Base-by-base conservation (phyloP, 1,140 invertebrate species). In the Sinella curviseta region DNA sequence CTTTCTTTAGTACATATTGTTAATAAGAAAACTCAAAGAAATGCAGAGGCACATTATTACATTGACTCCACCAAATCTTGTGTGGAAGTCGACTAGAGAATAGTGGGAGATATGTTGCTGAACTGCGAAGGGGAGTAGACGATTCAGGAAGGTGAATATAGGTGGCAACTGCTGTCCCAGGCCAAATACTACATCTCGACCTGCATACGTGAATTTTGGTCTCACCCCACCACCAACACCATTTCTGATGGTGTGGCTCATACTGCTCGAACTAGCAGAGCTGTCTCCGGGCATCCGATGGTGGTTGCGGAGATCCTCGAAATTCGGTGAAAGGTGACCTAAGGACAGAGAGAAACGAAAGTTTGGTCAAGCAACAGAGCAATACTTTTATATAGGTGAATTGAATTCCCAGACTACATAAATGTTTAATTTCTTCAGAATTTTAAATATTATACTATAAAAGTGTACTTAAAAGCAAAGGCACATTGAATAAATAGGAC, bases 1-100 rank as follows among this genome's bases (percentile, higher is more conserved):
- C 28, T 26, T 26, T 67, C 12, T 31, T 78, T 82, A 82, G 77
- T 82, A 76, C 57, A 82, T 76, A 80, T 80, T 78, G 8, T 80
- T 78, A 79, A 82, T 78, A 73, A 79, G 77, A 79, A 78, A 77
- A 12, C 4, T 17, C 60, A 78, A 55, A 70, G 77, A 76, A 78
- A 80, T 60, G 55, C 74, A 77, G 74, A 82, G 78, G 81, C 80
- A 81, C 80, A 80, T 82, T 28, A 60, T 8, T n/a, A 80, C 75
- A 76, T 78, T 80, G 73, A 82, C 54, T 79, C 81, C 81, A 55
- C 24, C 4, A 20, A 48, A 20, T 26, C 8, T 65, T 4, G 3
- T 33, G 31, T 33, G 65, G 65, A 70, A 33, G 24, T n/a, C 26
- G n/a, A 33, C 31, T 3, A 70, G 65, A 60, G 8, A 12, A 20